Base-by-base conservation (phyloP, 2,113 vertebrate species). In the Lamprotornis superbus region DNA sequence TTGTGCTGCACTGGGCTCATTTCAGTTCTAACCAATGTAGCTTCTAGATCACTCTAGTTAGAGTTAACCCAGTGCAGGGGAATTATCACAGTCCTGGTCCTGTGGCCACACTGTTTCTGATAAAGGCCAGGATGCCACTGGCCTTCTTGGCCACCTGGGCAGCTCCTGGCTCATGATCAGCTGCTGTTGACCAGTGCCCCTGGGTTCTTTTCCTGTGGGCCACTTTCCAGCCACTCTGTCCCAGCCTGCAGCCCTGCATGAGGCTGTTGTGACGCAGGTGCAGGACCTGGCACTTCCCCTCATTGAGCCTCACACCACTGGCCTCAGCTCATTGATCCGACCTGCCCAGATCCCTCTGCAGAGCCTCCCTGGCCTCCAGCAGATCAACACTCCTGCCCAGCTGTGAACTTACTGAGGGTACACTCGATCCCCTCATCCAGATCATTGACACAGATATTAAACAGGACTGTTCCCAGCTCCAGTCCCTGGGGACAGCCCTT, bases 391-490 rank as follows among this genome's bases (percentile, higher is more conserved):
- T 47, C 30, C 24, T 74, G 24, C 39, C 60, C 60, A 56, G 50
- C n/a, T n/a, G 50, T 19, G 50, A 23, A 0, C 15, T 12, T 19
- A 3, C 10, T 20, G 63, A 33, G n/a, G 28, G 28, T 46, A 50
- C 50, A 3, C 19, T 44, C 2, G 1, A 5, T 35, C 7, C 7
- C 31, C 10, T 30, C 27, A 5, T 21, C 3, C 50, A 16, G 21
- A 4, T 10, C 52, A 31, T 24, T 12, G 50, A 16, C 3, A 2
- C 10, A 39, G 63, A 10, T 4, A 1, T 5, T 15, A 7, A 7
- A 6, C 40, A 37, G 50, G 50, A 5, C 50, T 46, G 49, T 13
- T 0, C 31, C 59, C 77, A 46, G 33, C 77, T 31, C 40, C 37
- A 21, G 2, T 15, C 25, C 61, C 61, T 55, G 40, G 49, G 60